Evolutionary conservation across 2,113 vertebrate genomes (phyloP).

Genomic region (Illadopsis cleaveri): DNA sequence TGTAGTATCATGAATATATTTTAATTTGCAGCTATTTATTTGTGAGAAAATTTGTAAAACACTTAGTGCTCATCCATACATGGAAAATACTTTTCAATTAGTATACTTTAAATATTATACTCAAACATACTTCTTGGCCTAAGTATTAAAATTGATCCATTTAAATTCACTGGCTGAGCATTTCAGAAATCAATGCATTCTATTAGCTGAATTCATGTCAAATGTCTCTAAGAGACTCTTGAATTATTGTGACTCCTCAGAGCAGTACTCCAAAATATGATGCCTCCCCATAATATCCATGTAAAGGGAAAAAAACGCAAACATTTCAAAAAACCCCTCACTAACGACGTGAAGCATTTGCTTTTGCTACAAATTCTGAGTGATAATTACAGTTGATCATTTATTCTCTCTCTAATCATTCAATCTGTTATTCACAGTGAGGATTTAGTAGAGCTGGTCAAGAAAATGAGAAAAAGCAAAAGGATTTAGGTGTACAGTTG

Average conservation of each 20-base stretch:
- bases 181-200: background rate
- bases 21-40: background rate
- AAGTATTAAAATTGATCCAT: background rate
- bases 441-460: background rate
- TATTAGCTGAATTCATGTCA: background rate
- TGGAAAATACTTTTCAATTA: background rate
- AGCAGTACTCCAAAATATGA: background rate
- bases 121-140: background rate
- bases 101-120: background rate
- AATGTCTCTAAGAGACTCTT: background rate
- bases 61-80: background rate
- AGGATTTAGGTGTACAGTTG: background rate
- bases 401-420: background rate
- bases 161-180: background rate
- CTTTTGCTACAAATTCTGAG: background rate
- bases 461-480: background rate
- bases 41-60: background rate
- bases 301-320: fast-evolving
- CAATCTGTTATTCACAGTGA: background rate
- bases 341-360: background rate
- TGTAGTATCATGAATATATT: background rate
- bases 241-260: background rate
- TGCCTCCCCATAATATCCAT: background rate
- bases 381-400: background rate
- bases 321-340: background rate